Percentiles rank a stretch among this genome's conserved stretches.
Evolutionary conservation across 2,888 invertebrate species (phyloP).

Genomic region (Octonoba sinensis): DNA sequence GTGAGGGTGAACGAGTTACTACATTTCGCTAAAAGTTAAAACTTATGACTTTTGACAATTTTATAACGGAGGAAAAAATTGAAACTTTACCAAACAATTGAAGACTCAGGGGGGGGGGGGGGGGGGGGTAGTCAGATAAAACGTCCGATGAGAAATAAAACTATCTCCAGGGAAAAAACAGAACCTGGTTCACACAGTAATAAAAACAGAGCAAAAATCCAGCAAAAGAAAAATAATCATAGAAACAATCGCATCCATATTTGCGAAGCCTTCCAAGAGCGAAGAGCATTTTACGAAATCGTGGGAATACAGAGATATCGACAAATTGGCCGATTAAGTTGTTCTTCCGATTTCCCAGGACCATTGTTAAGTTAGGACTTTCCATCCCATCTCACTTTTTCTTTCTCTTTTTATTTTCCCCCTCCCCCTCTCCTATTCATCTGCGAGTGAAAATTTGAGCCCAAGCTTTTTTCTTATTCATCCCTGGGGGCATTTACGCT

Average conservation of each 20-base stretch:
- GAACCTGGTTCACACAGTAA: neutral
- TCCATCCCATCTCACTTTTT: neutral
- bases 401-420: slow-evolving; percentile 18
- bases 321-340: slow-evolving; percentile 62
- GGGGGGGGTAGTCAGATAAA: neutral
- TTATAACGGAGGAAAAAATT: too few species aligned
- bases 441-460: too few species aligned
- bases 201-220: neutral
- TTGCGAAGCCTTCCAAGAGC: neutral
- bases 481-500: too few species aligned
- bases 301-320: slow-evolving; percentile 49
- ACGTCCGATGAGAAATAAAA: slow-evolving; percentile 18
- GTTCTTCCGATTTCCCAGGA: slow-evolving; percentile 48
- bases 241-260: slow-evolving; percentile 14
- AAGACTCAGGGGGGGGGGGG: neutral
- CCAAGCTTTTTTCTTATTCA: too few species aligned
- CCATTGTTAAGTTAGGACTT: slow-evolving; percentile 46
- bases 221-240: neutral
- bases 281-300: slow-evolving; percentile 30
- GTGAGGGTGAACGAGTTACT: too few species aligned
- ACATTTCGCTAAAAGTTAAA: too few species aligned
- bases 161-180: slow-evolving; percentile 10
- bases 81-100: neutral
- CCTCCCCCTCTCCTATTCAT: slow-evolving; percentile 10
- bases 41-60: too few species aligned